Base-by-base conservation (phyloP, 2,113 vertebrate genomes). In the Boleophthalmus pectinirostris region DNA sequence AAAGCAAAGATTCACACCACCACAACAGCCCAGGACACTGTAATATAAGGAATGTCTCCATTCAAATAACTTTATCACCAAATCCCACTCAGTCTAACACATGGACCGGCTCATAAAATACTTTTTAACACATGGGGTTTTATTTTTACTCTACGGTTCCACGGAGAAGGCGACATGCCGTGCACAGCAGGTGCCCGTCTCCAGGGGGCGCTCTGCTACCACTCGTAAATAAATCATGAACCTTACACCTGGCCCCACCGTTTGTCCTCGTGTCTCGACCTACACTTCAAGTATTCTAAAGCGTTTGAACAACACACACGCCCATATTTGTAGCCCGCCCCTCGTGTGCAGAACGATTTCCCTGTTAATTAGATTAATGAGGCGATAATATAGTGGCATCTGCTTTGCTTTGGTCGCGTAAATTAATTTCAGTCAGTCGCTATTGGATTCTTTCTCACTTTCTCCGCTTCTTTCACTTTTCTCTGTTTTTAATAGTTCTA, bases 201-300 rank as follows among this genome's bases (percentile, higher is more conserved):
- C 88, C 65, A 63, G 75, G 86, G 80, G 89, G 84, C 82, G 84
- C 85, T 86, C 70, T 56, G 72, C 75, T 25, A 76, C 75, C 63
- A 53, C 58, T 20, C 68, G 65, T 75, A 65, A 80, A 82, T 83
- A 85, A 85, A 88, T 79, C 33, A 83, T 82, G 20, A 70, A 60
- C 72, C 74, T 82, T 73, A 60, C 56, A 74, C 67, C 75, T 88
- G 85, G 82, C 82, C 80, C 72, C 70, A 3, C 49, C 57, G 3
- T 71, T 74, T 53, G 51, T 77, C 71, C 69, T 0, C 68, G 58
- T 53, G 58, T 29, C 60, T 33, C 11, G 2, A 8, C 20, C 20
- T 5, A 65, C 16, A 2, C 53, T 54, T 64, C 43, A 83, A 75
- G 69, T 78, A 21, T 13, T 16, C 16, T 69, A 8, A 1, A 18